Evolutionary conservation across 1,140 invertebrate species (phyloP).

Genomic region (Cydia splendana): DNA sequence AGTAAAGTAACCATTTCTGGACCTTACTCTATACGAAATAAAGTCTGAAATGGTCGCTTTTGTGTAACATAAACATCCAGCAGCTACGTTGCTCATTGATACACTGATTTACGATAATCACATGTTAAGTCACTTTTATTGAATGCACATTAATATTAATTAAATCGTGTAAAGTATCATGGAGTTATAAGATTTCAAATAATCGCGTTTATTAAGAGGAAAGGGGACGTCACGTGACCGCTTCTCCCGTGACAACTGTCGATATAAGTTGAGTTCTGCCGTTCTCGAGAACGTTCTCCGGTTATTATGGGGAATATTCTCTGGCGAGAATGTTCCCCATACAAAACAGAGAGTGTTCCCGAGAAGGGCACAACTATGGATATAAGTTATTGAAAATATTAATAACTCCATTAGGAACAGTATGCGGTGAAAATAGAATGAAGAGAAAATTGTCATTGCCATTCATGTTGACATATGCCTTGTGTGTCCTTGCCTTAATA

Average conservation of each 20-base stretch:
- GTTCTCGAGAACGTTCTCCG: too few relatives aligned
- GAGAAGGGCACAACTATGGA: too few relatives aligned
- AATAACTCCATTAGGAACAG: not conserved
- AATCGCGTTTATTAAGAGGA: not conserved
- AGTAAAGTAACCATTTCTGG: not conserved
- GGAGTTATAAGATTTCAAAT: not conserved
- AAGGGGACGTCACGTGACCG: too few relatives aligned
- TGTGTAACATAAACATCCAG: not conserved
- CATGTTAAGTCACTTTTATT: constrained; percentile 8
- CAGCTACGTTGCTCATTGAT: constrained; percentile 13
- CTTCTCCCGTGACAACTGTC: too few relatives aligned
- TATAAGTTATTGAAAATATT: not conserved
- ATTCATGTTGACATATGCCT: not conserved
- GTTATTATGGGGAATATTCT: too few relatives aligned
- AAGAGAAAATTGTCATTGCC: not conserved
- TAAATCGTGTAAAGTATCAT: not conserved
- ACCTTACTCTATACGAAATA: not conserved
- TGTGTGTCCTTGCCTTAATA: not conserved
- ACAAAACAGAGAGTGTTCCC: too few relatives aligned
- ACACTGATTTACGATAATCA: constrained; percentile 3
- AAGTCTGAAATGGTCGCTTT: not conserved
- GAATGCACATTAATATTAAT: not conserved
- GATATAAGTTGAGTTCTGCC: too few relatives aligned
- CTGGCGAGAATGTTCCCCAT: too few relatives aligned
- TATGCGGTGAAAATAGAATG: not conserved